These are phyloP conservation scores for Hesperia comma DNA, from an alignment of 2,888 invertebrate species.

Conservation along the genomic window DNA sequence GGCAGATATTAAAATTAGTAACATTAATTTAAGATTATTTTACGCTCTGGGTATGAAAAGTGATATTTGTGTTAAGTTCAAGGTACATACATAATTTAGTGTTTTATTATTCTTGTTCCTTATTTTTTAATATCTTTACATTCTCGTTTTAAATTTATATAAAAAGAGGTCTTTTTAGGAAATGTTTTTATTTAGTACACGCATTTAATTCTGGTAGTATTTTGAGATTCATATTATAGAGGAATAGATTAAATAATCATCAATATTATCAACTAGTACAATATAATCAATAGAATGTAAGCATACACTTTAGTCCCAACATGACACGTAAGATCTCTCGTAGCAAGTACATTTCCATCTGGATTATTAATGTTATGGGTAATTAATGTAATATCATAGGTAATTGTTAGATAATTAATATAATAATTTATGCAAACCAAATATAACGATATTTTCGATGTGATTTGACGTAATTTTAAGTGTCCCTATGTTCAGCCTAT, in stretches of 20 bases:
- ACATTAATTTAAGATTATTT: neutral
- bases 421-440: slow-evolving; percentile 21
- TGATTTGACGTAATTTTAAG: slow-evolving; percentile 22
- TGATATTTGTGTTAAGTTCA: slow-evolving; percentile 18
- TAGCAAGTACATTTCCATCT: slow-evolving; percentile 25
- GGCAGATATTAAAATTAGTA: neutral
- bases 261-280: slow-evolving; percentile 11
- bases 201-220: slow-evolving; percentile 3
- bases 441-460: slow-evolving; percentile 20
- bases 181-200: slow-evolving; percentile 3
- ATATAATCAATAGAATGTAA: neutral
- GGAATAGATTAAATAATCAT: neutral
- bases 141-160: neutral
- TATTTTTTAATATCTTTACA: neutral
- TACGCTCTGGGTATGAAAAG: slow-evolving; percentile 12
- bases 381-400: slow-evolving; percentile 11
- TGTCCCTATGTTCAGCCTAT: neutral
- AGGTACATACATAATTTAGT: slow-evolving; percentile 1
- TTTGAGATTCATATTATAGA: slow-evolving; percentile 5
- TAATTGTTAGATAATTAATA: slow-evolving; percentile 2
- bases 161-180: neutral
- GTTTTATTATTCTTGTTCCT: slow-evolving; percentile 9
- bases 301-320: neutral
- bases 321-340: slow-evolving; percentile 26
- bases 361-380: slow-evolving; percentile 7